Base-by-base conservation (phyloP, 2,888 invertebrate species). In the Drosophila lutescens region DNA sequence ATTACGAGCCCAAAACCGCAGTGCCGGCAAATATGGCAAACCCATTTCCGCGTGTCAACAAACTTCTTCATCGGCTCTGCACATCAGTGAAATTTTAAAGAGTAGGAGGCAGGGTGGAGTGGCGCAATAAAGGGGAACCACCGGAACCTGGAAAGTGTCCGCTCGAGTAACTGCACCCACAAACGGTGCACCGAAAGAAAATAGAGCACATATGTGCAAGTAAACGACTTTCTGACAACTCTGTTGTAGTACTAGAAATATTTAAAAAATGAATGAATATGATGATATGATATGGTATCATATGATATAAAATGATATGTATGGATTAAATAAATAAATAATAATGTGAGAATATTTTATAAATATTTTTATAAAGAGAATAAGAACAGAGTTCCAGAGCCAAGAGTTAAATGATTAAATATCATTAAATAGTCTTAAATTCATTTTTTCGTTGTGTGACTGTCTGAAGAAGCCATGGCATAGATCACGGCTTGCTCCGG, bases 31-130 rank as follows among this genome's bases (percentile, higher is more conserved):
- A 74, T 73, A 73, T 65, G 71, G 71, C 74, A 65, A 65, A 43
- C 74, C 65, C 74, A 63, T 65, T 72, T 72, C 74, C 71, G 71
- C 54, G 43, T 73, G 71, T 72, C 73, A 73, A 71, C 73, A 50
- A 62, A 55, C 51, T 60, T 70, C 69, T 71, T 55, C 68, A 17
- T 32, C 40, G 32, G 53, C 46, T 36, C 10, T 38, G 50, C 63
- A 38, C 50, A 32, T 50, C 32, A 40, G 71, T 71, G 61, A 70
- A 70, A 70, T 51, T 71, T 51, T 40, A 38, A 38, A 30, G 40
- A 38, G 47, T n/a, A 38, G 53, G 43, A 20, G 20, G 20, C 20
- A 20, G 20, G 20, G 20, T 20, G 20, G 20, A 20, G 56, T 32
- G 49, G 30, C 26, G 20, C 30, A 12, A 34, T 23, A 44, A 43